Evolutionary conservation across 2,797 vertebrate genomes (phyloP).

Genomic region (Hirundo rustica): DNA sequence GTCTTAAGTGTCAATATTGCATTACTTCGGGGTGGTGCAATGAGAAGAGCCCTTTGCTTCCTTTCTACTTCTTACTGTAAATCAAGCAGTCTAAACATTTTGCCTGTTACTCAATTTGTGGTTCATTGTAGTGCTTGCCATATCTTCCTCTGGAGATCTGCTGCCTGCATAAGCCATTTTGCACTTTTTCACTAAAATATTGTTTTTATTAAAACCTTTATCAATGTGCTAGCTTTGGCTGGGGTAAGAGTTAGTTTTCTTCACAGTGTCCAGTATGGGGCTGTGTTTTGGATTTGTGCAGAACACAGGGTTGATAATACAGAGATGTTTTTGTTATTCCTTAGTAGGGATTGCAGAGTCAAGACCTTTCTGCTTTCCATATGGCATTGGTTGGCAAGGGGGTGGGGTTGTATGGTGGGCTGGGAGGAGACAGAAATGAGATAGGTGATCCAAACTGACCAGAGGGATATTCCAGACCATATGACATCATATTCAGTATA

Average conservation of each 20-base stretch:
- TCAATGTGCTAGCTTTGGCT: not conserved
- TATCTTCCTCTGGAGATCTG: not conserved
- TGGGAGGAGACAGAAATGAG: not conserved
- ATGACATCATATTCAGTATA: not conserved
- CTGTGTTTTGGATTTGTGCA: not conserved
- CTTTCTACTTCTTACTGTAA: not conserved
- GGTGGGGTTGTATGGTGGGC: not conserved
- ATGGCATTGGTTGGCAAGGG: rapidly evolving
- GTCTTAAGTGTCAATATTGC: not conserved
- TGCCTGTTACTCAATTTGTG: not conserved
- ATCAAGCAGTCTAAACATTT: not conserved
- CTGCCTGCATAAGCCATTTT: not conserved
- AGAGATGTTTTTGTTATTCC: not conserved
- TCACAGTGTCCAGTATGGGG: not conserved
- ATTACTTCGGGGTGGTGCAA: rapidly evolving
- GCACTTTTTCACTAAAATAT: not conserved
- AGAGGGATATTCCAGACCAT: not conserved
- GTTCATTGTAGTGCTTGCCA: not conserved
- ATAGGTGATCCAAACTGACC: not conserved
- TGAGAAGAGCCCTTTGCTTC: not conserved
- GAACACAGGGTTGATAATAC: not conserved
- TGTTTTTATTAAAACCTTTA: not conserved
- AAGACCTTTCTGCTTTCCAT: not conserved
- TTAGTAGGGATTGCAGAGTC: not conserved
- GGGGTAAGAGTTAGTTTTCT: not conserved